Percentiles rank a stretch among this genome's conserved stretches.
These are phyloP conservation scores for Odontothrips loti DNA, from an alignment of 2,888 invertebrate genomes.

Conservation along the genomic window DNA sequence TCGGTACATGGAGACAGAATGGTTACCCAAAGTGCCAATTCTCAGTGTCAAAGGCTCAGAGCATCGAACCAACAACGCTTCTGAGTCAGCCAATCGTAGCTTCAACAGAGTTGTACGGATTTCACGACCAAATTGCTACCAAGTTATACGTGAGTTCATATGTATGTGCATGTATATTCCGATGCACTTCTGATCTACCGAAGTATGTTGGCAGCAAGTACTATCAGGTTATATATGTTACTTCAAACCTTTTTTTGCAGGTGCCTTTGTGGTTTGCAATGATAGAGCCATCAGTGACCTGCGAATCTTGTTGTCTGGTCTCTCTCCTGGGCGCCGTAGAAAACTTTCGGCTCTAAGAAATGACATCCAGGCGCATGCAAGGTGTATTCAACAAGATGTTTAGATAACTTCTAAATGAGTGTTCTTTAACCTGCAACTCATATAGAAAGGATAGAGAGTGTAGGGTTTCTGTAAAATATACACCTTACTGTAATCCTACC, in stretches of 20 bases:
- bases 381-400: background rate
- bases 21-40: background rate
- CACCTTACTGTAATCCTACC: no score
- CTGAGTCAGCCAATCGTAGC: background rate
- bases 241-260: background rate
- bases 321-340: background rate
- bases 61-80: background rate
- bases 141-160: background rate
- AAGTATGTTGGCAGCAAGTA: background rate
- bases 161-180: background rate
- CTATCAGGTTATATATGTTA: background rate
- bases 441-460: no score
- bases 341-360: background rate
- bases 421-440: no score
- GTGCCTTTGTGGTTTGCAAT: background rate
- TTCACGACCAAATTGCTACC: background rate
- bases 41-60: background rate
- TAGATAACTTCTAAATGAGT: background rate
- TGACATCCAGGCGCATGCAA: background rate
- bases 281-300: background rate
- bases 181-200: background rate
- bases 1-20: background rate
- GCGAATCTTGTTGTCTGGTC: background rate
- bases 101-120: background rate
- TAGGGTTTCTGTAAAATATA: no score